Evolutionary conservation across 2,888 invertebrate genomes (phyloP).

Genomic region (Carabus problematicus): DNA sequence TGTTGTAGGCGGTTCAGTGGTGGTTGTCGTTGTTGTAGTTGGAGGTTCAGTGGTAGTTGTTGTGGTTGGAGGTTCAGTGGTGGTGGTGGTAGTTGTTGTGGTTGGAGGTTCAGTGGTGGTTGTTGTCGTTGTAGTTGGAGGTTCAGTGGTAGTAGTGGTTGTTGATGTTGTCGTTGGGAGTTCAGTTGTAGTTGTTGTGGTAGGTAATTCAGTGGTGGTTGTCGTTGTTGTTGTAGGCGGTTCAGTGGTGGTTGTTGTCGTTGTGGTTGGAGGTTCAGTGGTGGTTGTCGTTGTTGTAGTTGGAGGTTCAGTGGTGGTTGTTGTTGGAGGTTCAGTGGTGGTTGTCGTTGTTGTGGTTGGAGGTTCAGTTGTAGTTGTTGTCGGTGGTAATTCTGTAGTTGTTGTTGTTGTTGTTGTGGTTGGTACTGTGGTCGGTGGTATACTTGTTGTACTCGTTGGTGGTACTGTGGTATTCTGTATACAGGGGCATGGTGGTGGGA

Average conservation of each 20-base stretch:
- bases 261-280: not conserved
- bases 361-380: not conserved
- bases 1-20: not conserved
- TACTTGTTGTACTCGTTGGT: constrained; percentile 38
- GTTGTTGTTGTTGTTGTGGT: constrained; percentile 21
- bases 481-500: constrained; percentile 54
- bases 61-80: not conserved
- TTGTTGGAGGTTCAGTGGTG: not conserved
- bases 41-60: not conserved
- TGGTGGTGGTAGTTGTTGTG: constrained; percentile 7
- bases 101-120: constrained; percentile 6
- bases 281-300: not conserved
- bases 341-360: not conserved
- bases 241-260: constrained; percentile 14
- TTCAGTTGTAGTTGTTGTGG: constrained; percentile 14
- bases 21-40: not conserved
- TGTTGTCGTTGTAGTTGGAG: constrained; percentile 3
- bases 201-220: constrained; percentile 19
- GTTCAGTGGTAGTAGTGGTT: constrained; percentile 4
- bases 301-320: not conserved
- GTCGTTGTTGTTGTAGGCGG: not conserved
- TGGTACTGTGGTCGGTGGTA: constrained; percentile 45
- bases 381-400: not conserved
- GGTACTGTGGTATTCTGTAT: constrained; percentile 47
- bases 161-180: constrained; percentile 1